These are phyloP conservation scores for Julus scandinavius DNA, from an alignment of 2,888 invertebrate species.

Conservation along the genomic window DNA sequence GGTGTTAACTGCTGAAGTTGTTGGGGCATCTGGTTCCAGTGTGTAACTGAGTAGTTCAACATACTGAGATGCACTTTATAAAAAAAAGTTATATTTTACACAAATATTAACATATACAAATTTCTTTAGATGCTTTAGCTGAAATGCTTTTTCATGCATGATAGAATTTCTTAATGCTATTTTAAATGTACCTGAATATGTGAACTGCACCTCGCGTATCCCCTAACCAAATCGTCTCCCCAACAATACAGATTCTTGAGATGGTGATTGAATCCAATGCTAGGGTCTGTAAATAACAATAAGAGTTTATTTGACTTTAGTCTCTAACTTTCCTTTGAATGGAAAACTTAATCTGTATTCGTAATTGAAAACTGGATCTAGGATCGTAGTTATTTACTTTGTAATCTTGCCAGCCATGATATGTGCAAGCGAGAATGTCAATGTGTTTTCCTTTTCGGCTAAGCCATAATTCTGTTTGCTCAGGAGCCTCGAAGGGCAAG, in stretches of 20 bases:
- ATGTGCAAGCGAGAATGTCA: constrained; percentile 63
- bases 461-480: constrained; percentile 61
- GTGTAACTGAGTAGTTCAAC: constrained; percentile 71
- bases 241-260: constrained; percentile 78
- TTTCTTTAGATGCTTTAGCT: not conserved
- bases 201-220: constrained; percentile 87
- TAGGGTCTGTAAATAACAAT: constrained; percentile 60
- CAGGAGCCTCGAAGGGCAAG: not conserved
- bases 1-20: constrained; percentile 73
- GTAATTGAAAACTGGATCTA: not conserved
- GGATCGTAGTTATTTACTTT: constrained; percentile 60
- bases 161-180: not conserved
- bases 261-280: constrained; percentile 61
- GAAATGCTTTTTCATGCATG: constrained; percentile 1
- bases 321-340: not conserved
- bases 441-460: constrained; percentile 62
- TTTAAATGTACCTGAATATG: constrained; percentile 74
- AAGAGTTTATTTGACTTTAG: not conserved
- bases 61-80: constrained; percentile 60
- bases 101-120: no score
- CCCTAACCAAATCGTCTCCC: constrained; percentile 86
- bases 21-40: constrained; percentile 75
- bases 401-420: constrained; percentile 64
- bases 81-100: not conserved
- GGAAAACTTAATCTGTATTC: not conserved